Base-by-base conservation (phyloP, 1,140 invertebrate genomes). In the Scaptomyza graminum region DNA sequence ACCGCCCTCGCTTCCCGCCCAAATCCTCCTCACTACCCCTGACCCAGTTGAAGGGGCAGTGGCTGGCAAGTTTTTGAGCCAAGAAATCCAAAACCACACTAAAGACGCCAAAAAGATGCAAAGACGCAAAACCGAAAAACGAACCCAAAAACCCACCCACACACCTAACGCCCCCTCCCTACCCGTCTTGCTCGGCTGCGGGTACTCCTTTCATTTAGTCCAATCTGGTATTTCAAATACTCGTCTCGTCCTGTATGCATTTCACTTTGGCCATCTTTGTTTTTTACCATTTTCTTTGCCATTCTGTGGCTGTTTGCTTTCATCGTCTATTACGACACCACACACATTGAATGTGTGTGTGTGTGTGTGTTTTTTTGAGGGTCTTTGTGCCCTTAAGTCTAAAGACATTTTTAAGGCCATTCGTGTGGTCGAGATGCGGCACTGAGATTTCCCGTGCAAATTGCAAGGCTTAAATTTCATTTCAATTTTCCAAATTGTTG, bases 51-150 rank as follows among this genome's bases (percentile, higher is more conserved):
- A 9, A 9, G 11, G n/a, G 37, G 34, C 8, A n/a, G 8, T 68
- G 73, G 50, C 76, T 74, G 77, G 43, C 31, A 89, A 89, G 63
- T 89, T 89, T 69, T 80, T 64, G 66, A 72, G 60, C 76, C 67
- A 90, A 89, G 84, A 89, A 84, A 89, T 90, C 80, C 79, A 84
- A 89, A 89, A 89, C 84, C 84, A 89, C 84, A 89, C 84, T 82
- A 89, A 89, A 89, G 84, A 89, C 84, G 74, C 72, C 39, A 59
- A 80, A 65, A 79, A 83, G 80, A 83, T 84, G 80, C 81, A 83
- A 83, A 80, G 74, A 73, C 76, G 71, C 63, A 63, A 68, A 56
- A 55, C 16, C 54, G 43, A 50, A 60, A 62, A 59, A 59, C 54
- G 54, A 63, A 59, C 59, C 72, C 66, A 43, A 59, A 65, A 70